Percentiles rank a stretch among this genome's conserved stretches.
phyloP scores from a whole-genome alignment of 2,888 invertebrate species.

The Lepidocyrtinus sp. region DNA sequence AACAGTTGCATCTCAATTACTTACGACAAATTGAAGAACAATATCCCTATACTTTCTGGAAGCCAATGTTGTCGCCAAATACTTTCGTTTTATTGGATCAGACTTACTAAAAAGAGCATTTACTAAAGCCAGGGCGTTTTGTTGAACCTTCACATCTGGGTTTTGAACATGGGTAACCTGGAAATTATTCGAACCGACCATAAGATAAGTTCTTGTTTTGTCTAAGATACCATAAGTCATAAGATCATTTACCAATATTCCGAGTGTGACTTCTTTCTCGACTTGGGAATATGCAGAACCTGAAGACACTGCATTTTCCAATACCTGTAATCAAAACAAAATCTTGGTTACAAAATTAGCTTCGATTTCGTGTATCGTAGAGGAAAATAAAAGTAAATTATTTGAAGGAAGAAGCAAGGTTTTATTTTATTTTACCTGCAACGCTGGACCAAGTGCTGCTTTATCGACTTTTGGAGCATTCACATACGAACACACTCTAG shows the following conservation, averaged over 20 bases:
- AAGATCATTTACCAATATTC: slow-evolving; percentile 79
- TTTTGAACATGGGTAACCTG: slow-evolving; percentile 65
- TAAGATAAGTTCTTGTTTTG: background rate
- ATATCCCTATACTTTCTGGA: slow-evolving; percentile 89
- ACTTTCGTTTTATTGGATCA: slow-evolving; percentile 82
- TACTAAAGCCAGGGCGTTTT: slow-evolving; percentile 93
- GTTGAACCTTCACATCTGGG: slow-evolving; percentile 84
- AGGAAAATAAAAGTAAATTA: background rate
- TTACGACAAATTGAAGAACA: slow-evolving; percentile 85
- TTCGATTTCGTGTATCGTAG: too few relatives aligned
- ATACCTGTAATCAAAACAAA: slow-evolving; percentile 44
- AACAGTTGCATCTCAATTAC: too few relatives aligned
- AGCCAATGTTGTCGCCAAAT: slow-evolving; percentile 85
- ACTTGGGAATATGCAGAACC: slow-evolving; percentile 75
- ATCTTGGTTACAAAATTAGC: background rate
- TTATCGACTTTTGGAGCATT: slow-evolving; percentile 59
- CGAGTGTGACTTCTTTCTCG: slow-evolving; percentile 90
- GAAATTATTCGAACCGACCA: background rate
- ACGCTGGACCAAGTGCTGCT: slow-evolving; percentile 60
- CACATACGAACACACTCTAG: slow-evolving; percentile 62
- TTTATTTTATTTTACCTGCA: slow-evolving; percentile 48
- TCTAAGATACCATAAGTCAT: background rate
- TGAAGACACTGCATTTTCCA: slow-evolving; percentile 62
- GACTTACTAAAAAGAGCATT: slow-evolving; percentile 94
- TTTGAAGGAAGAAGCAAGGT: background rate